A percentile compares a stretch with the other conserved stretches of the same genome.
Evolutionary conservation across 1,140 invertebrate species (phyloP).

Genomic region (Tachypleus tridentatus): DNA sequence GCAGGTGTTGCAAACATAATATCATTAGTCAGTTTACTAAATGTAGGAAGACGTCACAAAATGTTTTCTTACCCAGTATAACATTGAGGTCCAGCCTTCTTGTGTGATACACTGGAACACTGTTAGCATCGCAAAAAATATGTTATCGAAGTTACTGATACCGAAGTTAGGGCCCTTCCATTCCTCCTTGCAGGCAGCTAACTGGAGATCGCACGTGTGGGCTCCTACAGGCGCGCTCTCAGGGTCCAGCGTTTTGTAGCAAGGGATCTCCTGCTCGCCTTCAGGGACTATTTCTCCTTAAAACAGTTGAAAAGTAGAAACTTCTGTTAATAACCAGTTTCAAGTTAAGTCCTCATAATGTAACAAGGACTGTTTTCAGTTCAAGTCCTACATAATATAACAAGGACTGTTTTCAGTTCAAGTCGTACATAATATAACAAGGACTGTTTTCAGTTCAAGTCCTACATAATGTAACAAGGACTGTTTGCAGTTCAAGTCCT

Average conservation of each 20-base stretch:
- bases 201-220: constrained; percentile 65
- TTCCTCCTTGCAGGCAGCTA: constrained; percentile 71
- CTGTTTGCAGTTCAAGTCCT: no score
- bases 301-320: no score
- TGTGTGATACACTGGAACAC: constrained; percentile 99
- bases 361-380: no score
- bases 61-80: constrained; percentile 86
- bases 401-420: no score
- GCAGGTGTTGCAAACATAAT: neutral
- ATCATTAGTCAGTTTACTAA: neutral
- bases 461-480: no score
- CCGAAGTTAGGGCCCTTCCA: constrained; percentile 98
- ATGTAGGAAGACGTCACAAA: neutral
- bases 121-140: constrained; percentile 99
- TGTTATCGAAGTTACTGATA: constrained; percentile 99
- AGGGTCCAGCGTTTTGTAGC: constrained; percentile 58
- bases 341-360: no score
- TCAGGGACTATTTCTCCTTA: constrained; percentile 74
- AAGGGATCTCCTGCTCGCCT: constrained; percentile 72
- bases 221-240: constrained; percentile 58
- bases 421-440: no score
- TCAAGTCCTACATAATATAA: no score
- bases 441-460: no score
- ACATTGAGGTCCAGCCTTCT: constrained; percentile 99
- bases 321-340: no score